Percentiles rank a stretch among this genome's conserved stretches.
Conservation (phyloP, 2,797 vertebrate species). For the Macrochelys suwanniensis region DNA sequence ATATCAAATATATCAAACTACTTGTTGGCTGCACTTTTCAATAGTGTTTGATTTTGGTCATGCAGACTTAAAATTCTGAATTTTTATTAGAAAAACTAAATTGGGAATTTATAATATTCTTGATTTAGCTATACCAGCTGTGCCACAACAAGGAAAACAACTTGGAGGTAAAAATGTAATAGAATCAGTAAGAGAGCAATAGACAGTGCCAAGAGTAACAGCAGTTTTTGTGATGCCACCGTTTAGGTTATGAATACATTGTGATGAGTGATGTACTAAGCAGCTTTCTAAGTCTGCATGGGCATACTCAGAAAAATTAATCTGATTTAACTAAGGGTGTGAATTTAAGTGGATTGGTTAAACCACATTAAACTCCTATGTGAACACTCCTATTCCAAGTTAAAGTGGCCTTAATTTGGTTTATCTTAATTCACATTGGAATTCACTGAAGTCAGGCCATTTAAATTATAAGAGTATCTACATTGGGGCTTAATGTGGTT, state of each 20-base stretch:
- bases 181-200: background rate
- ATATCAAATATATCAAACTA: slow-evolving; percentile 35
- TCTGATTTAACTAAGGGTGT: background rate
- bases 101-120: slow-evolving; percentile 65
- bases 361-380: background rate
- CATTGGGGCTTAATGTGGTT: background rate
- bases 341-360: background rate
- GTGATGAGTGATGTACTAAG: background rate
- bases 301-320: background rate
- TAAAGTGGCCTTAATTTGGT: background rate
- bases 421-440: background rate
- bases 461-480: background rate
- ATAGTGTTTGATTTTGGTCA: slow-evolving; percentile 58
- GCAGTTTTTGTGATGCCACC: background rate
- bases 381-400: background rate
- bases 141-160: slow-evolving; percentile 47
- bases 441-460: background rate
- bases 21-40: slow-evolving; percentile 51
- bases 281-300: background rate
- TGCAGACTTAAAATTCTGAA: slow-evolving; percentile 59
- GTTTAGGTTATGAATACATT: background rate
- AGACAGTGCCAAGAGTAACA: background rate
- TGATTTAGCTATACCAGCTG: slow-evolving; percentile 63
- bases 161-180: slow-evolving; percentile 31
- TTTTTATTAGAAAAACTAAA: slow-evolving; percentile 72